Conservation (phyloP, 2,797 vertebrate species). For the Tokudaia muenninki region DNA sequence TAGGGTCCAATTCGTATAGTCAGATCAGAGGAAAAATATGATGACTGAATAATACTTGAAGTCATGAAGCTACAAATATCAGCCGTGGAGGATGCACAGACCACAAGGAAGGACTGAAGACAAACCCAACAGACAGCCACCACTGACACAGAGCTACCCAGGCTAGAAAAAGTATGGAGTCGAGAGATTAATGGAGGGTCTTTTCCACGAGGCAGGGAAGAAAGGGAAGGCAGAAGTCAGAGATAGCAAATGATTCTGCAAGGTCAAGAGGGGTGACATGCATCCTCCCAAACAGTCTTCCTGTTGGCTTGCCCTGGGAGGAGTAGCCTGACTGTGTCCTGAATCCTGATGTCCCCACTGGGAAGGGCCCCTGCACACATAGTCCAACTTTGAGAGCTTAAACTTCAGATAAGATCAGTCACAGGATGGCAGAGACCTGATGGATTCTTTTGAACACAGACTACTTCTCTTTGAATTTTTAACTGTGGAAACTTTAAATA, state of each 20-base stretch:
- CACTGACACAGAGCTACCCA: not conserved
- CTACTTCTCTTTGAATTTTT: constrained; percentile 4
- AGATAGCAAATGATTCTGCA: not conserved
- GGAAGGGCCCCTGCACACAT: not conserved
- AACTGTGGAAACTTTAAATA: constrained; percentile 20
- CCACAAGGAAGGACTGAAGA: not conserved
- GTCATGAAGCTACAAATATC: not conserved
- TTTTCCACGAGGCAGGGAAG: not conserved
- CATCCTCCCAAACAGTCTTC: not conserved
- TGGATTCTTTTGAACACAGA: not conserved
- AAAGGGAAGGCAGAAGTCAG: not conserved
- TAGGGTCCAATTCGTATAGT: not conserved
- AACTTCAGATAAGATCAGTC: not conserved
- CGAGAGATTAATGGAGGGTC: not conserved
- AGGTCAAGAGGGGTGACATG: not conserved
- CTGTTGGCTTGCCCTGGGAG: not conserved
- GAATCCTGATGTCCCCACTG: not conserved
- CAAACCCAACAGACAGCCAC: not conserved
- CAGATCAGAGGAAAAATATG: not conserved
- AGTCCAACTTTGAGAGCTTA: not conserved
- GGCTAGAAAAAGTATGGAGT: not conserved
- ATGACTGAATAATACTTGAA: not conserved
- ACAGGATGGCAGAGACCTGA: not conserved
- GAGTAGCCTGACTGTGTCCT: not conserved
- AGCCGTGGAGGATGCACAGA: not conserved